Conservation (phyloP, 2,888 invertebrate species). For the Melanargia galathea region DNA sequence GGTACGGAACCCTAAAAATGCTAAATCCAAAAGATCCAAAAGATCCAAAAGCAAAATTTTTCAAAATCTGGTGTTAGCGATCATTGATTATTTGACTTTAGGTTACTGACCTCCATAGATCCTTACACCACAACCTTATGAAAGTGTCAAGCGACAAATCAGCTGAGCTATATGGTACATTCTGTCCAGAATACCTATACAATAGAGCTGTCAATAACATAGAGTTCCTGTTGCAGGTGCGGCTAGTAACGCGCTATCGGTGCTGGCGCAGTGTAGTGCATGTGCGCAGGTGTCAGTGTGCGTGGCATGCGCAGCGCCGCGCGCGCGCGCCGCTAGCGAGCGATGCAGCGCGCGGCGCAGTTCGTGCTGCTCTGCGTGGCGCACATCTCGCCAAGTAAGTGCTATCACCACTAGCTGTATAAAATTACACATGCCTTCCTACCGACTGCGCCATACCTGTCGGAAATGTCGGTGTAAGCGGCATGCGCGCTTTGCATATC, state of each 20-base stretch:
- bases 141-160: too few relatives aligned
- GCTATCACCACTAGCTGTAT: background rate
- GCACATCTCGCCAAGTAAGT: conserved; percentile 53
- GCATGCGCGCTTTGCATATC: too few relatives aligned
- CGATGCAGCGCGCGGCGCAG: conserved; percentile 62
- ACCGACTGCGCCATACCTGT: background rate
- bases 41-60: too few relatives aligned
- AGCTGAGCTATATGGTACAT: too few relatives aligned
- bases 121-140: too few relatives aligned
- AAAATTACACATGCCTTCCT: background rate
- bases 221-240: conserved; percentile 1
- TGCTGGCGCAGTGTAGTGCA: conserved; percentile 38
- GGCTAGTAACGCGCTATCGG: background rate
- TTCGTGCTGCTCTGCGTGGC: conserved; percentile 66
- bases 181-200: too few relatives aligned
- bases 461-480: background rate
- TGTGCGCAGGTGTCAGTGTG: conserved; percentile 40
- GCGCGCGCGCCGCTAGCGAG: conserved; percentile 63
- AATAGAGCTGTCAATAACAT: background rate
- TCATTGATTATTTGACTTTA: too few relatives aligned
- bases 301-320: conserved; percentile 50
- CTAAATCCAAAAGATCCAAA: too few relatives aligned
- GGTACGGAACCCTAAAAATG: too few relatives aligned
- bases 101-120: too few relatives aligned
- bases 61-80: too few relatives aligned